A percentile compares a stretch with the other conserved stretches of the same genome.
These are phyloP conservation scores for Bactericera cockerelli DNA, from an alignment of 1,140 invertebrate genomes.

Conservation along the genomic window DNA sequence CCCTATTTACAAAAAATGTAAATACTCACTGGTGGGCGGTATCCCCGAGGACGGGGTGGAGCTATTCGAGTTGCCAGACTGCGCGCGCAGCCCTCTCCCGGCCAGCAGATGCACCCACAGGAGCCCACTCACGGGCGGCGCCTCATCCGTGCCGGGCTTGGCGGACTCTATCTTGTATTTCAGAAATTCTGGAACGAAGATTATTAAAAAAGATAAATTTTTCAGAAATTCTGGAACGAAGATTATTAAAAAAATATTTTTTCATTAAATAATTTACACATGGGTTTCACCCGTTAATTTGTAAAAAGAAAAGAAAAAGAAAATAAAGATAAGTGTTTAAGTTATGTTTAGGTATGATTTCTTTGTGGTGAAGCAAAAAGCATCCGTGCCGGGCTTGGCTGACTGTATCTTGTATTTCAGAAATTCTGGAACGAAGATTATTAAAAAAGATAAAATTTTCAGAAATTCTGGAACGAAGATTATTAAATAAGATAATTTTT, in stretches of 20 bases:
- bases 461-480: too few species aligned
- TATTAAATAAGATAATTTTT: too few species aligned
- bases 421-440: slow-evolving; percentile 44
- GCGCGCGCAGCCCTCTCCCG: slow-evolving; percentile 68
- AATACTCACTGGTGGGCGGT: slow-evolving; percentile 36
- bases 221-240: slow-evolving; percentile 60
- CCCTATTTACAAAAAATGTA: too few species aligned
- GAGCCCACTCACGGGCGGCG: slow-evolving; percentile 54
- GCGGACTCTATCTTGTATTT: slow-evolving; percentile 83
- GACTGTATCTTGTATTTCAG: slow-evolving; percentile 84
- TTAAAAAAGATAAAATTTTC: too few species aligned
- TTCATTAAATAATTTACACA: too few species aligned
- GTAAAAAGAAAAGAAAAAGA: too few species aligned
- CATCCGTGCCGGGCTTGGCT: slow-evolving; percentile 27
- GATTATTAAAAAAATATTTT: too few species aligned
- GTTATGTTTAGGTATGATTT: not conserved
- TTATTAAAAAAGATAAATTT: slow-evolving; percentile 17
- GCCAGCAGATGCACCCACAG: slow-evolving; percentile 80
- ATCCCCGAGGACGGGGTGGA: slow-evolving; percentile 43
- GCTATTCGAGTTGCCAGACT: slow-evolving; percentile 29
- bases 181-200: slow-evolving; percentile 50
- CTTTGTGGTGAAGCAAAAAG: too few species aligned
- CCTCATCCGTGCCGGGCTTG: slow-evolving; percentile 11
- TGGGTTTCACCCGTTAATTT: too few species aligned
- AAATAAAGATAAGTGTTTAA: not conserved